phyloP scores from a whole-genome alignment of 2,113 vertebrate genomes.

The Centropus bengalensis region DNA sequence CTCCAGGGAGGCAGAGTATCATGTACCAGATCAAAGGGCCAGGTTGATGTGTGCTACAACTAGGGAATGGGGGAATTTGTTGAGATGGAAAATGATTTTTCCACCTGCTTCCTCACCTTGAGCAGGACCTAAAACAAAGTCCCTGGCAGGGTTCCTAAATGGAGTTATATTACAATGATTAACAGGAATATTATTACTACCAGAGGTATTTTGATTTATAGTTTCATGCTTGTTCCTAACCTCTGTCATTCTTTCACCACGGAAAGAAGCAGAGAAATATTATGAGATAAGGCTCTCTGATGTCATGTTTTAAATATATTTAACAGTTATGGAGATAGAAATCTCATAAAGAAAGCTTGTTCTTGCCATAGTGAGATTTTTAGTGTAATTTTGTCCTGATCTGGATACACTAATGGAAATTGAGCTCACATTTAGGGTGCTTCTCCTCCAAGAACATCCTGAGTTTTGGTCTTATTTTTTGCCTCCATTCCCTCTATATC shows the following conservation, averaged over 20 bases:
- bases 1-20: slow-evolving; percentile 44
- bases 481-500: neutral
- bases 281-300: neutral
- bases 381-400: neutral
- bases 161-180: neutral
- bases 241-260: neutral
- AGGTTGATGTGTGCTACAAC: neutral
- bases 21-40: slow-evolving; percentile 46
- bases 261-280: neutral
- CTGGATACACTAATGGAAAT: neutral
- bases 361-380: neutral
- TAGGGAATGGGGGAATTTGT: slow-evolving; percentile 28
- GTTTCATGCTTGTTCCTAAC: neutral
- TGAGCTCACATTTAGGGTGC: neutral
- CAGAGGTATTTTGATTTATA: neutral
- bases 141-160: slow-evolving; percentile 19
- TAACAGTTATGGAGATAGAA: neutral
- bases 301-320: neutral
- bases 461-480: neutral
- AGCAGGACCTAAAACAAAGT: slow-evolving; percentile 27
- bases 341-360: neutral
- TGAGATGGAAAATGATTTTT: slow-evolving; percentile 42
- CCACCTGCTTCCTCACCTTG: slow-evolving; percentile 57
- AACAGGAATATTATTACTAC: neutral
- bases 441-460: neutral